phyloP scores from a whole-genome alignment of 2,113 vertebrate species.

The Nycticebus coucang region DNA sequence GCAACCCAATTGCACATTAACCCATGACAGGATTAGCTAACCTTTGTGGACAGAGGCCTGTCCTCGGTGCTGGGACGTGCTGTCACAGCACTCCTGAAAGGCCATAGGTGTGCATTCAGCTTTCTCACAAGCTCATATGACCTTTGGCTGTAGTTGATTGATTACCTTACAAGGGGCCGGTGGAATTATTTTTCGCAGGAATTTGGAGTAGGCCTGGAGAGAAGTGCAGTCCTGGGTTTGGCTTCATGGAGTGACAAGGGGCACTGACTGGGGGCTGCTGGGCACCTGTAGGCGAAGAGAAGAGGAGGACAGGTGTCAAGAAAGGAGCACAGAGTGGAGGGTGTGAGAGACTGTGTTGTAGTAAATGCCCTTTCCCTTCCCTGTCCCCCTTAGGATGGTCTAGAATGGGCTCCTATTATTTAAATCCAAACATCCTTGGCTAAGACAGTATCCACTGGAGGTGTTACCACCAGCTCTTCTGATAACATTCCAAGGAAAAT shows the following conservation, averaged over 20 bases:
- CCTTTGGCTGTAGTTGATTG: neutral
- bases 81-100: neutral
- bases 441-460: neutral
- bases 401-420: neutral
- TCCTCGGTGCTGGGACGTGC: neutral
- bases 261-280: neutral
- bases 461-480: neutral
- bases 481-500: neutral
- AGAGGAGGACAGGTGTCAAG: neutral
- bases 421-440: neutral
- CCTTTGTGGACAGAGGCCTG: neutral
- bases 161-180: neutral
- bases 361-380: neutral
- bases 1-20: too few species aligned
- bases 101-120: neutral
- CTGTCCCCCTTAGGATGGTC: neutral
- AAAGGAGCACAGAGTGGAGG: neutral
- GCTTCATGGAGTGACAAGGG: neutral
- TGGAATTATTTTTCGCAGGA: neutral
- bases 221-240: neutral
- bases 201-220: neutral
- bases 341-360: neutral
- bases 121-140: neutral
- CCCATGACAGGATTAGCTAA: too few species aligned
- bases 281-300: neutral